Evolutionary conservation across 2,888 invertebrate genomes (phyloP).

Genomic region (Arrhopalites spinosus): DNA sequence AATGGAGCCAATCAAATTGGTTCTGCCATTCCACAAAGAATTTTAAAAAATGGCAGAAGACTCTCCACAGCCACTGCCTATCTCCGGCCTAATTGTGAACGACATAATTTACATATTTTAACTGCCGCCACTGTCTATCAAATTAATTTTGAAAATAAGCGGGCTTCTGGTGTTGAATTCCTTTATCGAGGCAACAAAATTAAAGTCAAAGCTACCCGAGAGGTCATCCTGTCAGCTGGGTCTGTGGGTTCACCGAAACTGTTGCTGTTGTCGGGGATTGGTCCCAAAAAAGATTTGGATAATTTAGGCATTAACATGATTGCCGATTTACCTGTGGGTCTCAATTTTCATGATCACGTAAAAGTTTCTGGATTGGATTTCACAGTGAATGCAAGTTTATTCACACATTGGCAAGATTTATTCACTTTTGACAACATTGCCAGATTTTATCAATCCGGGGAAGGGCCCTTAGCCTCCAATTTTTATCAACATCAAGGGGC

Average conservation of each 20-base stretch:
- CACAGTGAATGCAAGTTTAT: not conserved
- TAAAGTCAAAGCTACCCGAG: not conserved
- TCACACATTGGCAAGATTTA: not conserved
- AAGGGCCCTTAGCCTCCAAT: not conserved
- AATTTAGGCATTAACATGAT: not conserved
- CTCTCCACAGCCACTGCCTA: conserved; percentile 5
- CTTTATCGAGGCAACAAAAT: not conserved
- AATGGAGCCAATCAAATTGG: not conserved
- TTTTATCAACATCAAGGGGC: conserved; percentile 3
- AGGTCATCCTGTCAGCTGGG: conserved; percentile 9
- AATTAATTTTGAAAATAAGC: not conserved
- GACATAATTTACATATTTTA: conserved; percentile 1
- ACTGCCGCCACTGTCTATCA: not conserved
- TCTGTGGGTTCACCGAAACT: not conserved
- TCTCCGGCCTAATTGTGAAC: not conserved
- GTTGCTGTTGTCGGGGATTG: not conserved
- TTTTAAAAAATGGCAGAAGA: not conserved
- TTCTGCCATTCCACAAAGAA: not conserved
- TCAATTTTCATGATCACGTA: conserved; percentile 11
- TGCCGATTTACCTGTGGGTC: conserved; percentile 15
- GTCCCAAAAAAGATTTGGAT: not conserved
- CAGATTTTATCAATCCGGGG: not conserved
- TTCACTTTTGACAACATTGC: conserved; percentile 3
- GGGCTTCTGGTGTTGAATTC: conserved; percentile 9
- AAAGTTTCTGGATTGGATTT: conserved; percentile 8